Conservation (phyloP, 2,888 invertebrate species). For the Agrochola lota region DNA sequence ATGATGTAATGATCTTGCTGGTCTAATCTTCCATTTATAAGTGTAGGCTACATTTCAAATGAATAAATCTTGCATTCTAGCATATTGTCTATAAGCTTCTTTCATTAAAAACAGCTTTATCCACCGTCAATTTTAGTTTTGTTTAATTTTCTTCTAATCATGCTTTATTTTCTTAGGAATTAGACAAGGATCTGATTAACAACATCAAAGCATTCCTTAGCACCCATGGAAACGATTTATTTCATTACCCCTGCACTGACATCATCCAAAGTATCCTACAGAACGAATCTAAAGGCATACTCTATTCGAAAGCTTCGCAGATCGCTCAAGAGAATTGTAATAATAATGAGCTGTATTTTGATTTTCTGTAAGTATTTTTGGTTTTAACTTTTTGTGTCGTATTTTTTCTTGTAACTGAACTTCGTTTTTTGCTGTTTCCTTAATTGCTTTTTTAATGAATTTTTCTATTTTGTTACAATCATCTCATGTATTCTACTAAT, state of each 20-base stretch:
- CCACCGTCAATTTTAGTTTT: background rate
- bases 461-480: background rate
- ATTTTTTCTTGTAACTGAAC: background rate
- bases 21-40: background rate
- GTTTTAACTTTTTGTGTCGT: conserved; percentile 9
- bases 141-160: conserved; percentile 42
- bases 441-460: background rate
- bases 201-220: conserved; percentile 91
- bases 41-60: background rate
- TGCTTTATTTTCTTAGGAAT: conserved; percentile 77
- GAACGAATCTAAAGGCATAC: conserved; percentile 90
- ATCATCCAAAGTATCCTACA: conserved; percentile 93
- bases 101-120: conserved; percentile 5
- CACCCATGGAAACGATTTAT: conserved; percentile 91
- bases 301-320: conserved; percentile 90
- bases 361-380: conserved; percentile 83
- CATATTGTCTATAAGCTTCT: background rate
- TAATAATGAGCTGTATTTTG: conserved; percentile 91
- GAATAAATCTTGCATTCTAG: background rate
- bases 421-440: background rate
- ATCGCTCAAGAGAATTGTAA: conserved; percentile 86
- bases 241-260: conserved; percentile 91
- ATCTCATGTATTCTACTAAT: conserved; percentile 3
- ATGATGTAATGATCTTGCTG: background rate
- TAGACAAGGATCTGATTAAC: conserved; percentile 84